phyloP scores from a whole-genome alignment of 2,113 vertebrate species.

The Zingel zingel region DNA sequence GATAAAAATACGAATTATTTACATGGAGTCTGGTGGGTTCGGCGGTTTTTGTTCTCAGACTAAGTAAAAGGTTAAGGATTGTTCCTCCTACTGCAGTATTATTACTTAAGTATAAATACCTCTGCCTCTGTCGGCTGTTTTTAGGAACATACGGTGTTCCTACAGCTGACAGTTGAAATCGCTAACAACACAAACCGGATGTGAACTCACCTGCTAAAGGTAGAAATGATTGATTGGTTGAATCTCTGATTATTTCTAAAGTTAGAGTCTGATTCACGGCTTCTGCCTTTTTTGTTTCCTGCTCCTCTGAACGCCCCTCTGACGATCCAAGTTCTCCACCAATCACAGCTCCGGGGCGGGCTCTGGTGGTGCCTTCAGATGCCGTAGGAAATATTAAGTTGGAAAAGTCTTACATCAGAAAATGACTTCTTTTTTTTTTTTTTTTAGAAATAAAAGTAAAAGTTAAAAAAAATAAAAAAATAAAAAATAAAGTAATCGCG shows the following conservation, averaged over 20 bases:
- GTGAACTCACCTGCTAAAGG: conserved; percentile 14
- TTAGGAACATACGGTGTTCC: background rate
- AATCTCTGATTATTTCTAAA: too few relatives aligned
- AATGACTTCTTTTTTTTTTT: too few relatives aligned
- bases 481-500: too few relatives aligned
- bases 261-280: background rate
- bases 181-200: background rate
- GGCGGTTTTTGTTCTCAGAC: too few relatives aligned
- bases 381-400: background rate
- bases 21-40: too few relatives aligned
- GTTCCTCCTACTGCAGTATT: too few relatives aligned
- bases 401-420: background rate
- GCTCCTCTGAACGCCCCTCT: background rate
- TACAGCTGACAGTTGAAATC: background rate
- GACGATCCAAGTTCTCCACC: conserved; percentile 4
- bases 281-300: background rate
- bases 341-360: conserved; percentile 25
- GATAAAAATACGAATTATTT: too few relatives aligned
- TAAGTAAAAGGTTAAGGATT: too few relatives aligned
- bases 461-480: too few relatives aligned
- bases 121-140: too few relatives aligned
- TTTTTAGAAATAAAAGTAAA: too few relatives aligned
- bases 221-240: background rate
- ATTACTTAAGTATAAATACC: too few relatives aligned
- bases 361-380: conserved; percentile 6